Percentiles rank a stretch among this genome's conserved stretches.
phyloP scores from a whole-genome alignment of 1,140 invertebrate genomes.

The Brachionus sp. region DNA sequence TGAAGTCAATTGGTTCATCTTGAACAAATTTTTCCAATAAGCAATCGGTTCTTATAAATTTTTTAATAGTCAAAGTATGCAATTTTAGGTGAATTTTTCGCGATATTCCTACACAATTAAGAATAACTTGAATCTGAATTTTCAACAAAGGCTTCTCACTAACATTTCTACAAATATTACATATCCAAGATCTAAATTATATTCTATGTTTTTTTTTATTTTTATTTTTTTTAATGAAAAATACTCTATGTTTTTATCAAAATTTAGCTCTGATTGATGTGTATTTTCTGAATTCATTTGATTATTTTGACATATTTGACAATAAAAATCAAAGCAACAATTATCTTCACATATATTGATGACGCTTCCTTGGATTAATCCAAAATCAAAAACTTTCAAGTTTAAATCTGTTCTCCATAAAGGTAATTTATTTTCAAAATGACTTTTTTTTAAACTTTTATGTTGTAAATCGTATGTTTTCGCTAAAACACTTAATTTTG shows the following conservation, averaged over 20 bases:
- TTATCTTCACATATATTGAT: slow-evolving; percentile 12
- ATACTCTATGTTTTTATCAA: not conserved
- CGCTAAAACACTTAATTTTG: not conserved
- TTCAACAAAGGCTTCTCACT: not conserved
- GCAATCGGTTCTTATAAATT: not conserved
- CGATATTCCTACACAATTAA: not conserved
- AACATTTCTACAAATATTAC: not conserved
- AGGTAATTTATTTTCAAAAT: not conserved
- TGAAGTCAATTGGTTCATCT: not conserved
- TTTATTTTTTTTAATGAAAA: not conserved
- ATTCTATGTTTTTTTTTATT: not conserved
- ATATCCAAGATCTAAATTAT: not conserved
- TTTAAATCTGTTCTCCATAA: not conserved
- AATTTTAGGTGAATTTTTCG: not conserved
- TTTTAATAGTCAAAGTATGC: not conserved
- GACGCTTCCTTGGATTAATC: not conserved
- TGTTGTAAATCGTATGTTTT: not conserved
- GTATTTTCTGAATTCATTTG: not conserved
- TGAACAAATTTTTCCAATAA: not conserved
- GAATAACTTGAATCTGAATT: not conserved
- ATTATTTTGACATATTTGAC: not conserved
- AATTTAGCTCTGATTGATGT: not conserved
- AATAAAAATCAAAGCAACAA: slow-evolving; percentile 37
- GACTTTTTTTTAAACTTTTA: not conserved
- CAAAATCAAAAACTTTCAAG: not conserved